These are phyloP conservation scores for Setipinna tenuifilis DNA, from an alignment of 2,797 vertebrate species.

Conservation along the genomic window DNA sequence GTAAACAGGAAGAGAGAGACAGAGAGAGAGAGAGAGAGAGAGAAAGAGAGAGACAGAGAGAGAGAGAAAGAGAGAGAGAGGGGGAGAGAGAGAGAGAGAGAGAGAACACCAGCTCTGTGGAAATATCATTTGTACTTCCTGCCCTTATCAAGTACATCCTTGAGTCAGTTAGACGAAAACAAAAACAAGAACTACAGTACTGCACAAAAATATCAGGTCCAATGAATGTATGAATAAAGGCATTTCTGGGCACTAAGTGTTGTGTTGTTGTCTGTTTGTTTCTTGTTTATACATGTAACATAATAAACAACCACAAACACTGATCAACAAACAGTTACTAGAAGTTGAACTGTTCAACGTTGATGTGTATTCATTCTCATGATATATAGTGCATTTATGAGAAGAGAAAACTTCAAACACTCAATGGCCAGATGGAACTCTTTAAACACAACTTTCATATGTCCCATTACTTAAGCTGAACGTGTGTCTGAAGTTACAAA, in stretches of 20 bases:
- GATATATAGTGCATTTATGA: slow-evolving; percentile 1
- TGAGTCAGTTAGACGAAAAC: slow-evolving; percentile 22
- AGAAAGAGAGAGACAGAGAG: not conserved
- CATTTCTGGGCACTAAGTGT: slow-evolving; percentile 7
- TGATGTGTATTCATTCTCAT: slow-evolving; percentile 3
- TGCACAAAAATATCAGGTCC: slow-evolving; percentile 13
- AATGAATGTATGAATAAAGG: slow-evolving; percentile 18
- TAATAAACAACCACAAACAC: slow-evolving; percentile 6
- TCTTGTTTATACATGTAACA: not conserved
- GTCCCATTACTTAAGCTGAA: not conserved
- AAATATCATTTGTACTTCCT: slow-evolving; percentile 22
- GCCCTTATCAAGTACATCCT: slow-evolving; percentile 39
- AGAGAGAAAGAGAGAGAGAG: too few species aligned
- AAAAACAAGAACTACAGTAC: slow-evolving; percentile 30
- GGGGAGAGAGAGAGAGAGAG: not conserved
- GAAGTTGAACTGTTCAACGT: not conserved
- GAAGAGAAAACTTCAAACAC: not conserved
- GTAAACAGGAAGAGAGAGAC: not conserved
- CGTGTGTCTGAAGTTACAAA: slow-evolving; percentile 52
- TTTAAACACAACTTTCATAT: slow-evolving; percentile 14
- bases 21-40: too few species aligned
- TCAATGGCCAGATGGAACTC: slow-evolving; percentile 5
- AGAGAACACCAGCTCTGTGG: slow-evolving; percentile 7
- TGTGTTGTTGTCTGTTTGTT: not conserved
- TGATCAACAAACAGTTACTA: not conserved